phyloP scores from a whole-genome alignment of 2,113 vertebrate species.

The Syngnathoides biaculeatus region DNA sequence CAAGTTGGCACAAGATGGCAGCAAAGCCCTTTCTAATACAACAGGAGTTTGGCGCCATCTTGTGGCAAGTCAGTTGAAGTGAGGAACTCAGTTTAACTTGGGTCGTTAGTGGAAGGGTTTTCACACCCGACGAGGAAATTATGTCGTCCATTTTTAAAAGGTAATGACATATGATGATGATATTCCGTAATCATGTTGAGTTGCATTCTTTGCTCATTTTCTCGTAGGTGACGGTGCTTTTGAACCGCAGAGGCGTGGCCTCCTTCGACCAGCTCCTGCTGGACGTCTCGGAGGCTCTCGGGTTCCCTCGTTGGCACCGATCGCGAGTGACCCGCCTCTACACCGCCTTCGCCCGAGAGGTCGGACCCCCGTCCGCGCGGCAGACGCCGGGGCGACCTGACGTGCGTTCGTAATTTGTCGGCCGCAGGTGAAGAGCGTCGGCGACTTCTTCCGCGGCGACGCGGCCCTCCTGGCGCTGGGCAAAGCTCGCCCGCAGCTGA shows the following conservation, averaged over 20 bases:
- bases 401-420: neutral
- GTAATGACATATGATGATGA: no score
- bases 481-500: conserved; percentile 78
- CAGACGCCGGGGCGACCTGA: neutral
- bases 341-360: conserved; percentile 76
- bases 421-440: conserved; percentile 70
- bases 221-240: conserved; percentile 74
- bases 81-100: no score
- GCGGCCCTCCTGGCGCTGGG: conserved; percentile 87
- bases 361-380: conserved; percentile 20
- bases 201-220: neutral
- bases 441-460: conserved; percentile 88
- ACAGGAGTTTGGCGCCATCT: no score
- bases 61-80: no score
- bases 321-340: conserved; percentile 86
- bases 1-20: no score
- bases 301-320: conserved; percentile 87
- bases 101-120: neutral
- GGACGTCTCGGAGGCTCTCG: conserved; percentile 91
- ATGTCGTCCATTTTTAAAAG: no score
- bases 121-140: no score
- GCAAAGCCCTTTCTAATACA: no score
- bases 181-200: no score
- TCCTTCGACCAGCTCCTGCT: conserved; percentile 87
- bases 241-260: conserved; percentile 87